phyloP scores from a whole-genome alignment of 2,797 vertebrate species.

The Darevskia mixta region DNA sequence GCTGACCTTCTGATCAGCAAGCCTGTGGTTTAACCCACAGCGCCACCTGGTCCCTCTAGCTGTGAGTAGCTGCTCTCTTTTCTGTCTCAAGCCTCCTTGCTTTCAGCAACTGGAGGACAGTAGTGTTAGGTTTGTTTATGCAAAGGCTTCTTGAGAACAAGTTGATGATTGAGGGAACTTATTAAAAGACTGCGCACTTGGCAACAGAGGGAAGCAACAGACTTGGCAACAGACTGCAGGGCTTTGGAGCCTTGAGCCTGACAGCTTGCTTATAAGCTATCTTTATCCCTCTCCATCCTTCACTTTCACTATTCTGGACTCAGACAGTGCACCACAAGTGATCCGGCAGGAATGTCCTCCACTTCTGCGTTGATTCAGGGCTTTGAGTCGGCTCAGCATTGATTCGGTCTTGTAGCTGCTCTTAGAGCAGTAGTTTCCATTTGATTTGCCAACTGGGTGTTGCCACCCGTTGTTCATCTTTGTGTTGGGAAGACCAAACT shows the following conservation, averaged over 20 bases:
- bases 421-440: conserved; percentile 5
- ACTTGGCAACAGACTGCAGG: neutral
- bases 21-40: too few species aligned
- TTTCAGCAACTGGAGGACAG: neutral
- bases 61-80: neutral
- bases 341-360: neutral
- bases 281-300: conserved; percentile 10
- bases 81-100: neutral
- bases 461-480: neutral
- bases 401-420: neutral
- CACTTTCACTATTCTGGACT: neutral
- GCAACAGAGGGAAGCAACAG: neutral
- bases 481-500: neutral
- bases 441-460: neutral
- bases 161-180: neutral
- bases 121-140: neutral
- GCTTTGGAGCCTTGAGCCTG: neutral
- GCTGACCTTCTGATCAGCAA: too few species aligned
- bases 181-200: neutral
- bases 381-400: neutral
- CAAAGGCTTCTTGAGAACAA: neutral
- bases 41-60: too few species aligned
- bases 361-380: neutral
- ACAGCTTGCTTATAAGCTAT: conserved; percentile 1
- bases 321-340: neutral